These are phyloP conservation scores for Diploscapter pachys DNA, from an alignment of 1,140 invertebrate species.

Conservation along the genomic window DNA sequence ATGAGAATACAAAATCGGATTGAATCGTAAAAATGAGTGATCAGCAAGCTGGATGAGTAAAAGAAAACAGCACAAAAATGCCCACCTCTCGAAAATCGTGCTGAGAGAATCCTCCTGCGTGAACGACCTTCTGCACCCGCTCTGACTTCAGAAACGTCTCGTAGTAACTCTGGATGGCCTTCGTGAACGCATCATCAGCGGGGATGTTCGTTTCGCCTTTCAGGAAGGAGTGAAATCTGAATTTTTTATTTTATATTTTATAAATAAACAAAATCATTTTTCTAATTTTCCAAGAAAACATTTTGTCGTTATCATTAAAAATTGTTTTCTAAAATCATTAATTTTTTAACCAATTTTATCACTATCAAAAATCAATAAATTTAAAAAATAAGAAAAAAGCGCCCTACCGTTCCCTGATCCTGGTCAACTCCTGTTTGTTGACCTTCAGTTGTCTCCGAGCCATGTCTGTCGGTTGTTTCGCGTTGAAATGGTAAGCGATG, in stretches of 20 bases:
- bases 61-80: slow-evolving; percentile 70
- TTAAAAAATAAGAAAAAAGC: too few species aligned
- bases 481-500: slow-evolving; percentile 97
- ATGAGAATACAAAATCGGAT: too few species aligned
- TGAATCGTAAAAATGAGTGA: too few species aligned
- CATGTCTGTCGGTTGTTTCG: slow-evolving; percentile 97
- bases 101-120: slow-evolving; percentile 91
- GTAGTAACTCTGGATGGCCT: slow-evolving; percentile 93
- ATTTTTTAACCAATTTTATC: too few species aligned
- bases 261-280: slow-evolving; percentile 9
- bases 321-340: too few species aligned
- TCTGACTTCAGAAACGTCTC: slow-evolving; percentile 97
- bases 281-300: background rate
- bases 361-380: too few species aligned
- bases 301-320: background rate
- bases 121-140: slow-evolving; percentile 87
- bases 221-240: slow-evolving; percentile 60
- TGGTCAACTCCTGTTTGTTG: slow-evolving; percentile 89
- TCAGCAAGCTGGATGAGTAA: too few species aligned
- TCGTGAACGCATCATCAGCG: slow-evolving; percentile 97
- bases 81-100: slow-evolving; percentile 98
- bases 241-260: background rate
- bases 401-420: slow-evolving; percentile 81
- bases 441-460: slow-evolving; percentile 85
- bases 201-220: slow-evolving; percentile 89